phyloP scores from a whole-genome alignment of 2,888 invertebrate species.

The Diogma glabrata region DNA sequence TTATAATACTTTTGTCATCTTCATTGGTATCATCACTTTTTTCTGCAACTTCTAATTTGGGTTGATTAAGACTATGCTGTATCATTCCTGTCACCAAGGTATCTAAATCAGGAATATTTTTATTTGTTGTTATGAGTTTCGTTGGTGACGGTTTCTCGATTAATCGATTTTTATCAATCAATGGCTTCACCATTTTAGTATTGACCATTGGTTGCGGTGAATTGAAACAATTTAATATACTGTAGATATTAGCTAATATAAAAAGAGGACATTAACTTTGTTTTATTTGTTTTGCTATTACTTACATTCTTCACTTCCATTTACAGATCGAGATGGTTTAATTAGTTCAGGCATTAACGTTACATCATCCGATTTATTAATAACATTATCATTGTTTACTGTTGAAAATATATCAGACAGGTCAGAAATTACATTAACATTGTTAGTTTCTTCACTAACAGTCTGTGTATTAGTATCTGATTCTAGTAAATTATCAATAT shows the following conservation, averaged over 20 bases:
- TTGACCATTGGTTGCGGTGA: neutral
- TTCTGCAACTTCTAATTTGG: constrained; percentile 26
- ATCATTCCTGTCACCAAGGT: neutral
- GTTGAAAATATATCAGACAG: constrained; percentile 3
- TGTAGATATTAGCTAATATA: neutral
- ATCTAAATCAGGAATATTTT: constrained; percentile 6
- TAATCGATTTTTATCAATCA: too few species aligned
- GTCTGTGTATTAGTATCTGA: neutral
- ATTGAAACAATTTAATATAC: neutral
- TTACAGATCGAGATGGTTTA: neutral
- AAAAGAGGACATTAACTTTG: neutral
- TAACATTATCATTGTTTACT: too few species aligned
- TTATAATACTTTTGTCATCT: constrained; percentile 3
- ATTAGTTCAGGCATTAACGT: constrained; percentile 1
- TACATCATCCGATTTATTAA: neutral
- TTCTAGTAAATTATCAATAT: too few species aligned
- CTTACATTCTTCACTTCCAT: neutral
- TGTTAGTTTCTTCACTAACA: neutral
- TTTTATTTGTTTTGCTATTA: neutral
- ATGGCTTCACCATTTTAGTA: too few species aligned
- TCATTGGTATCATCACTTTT: constrained; percentile 38
- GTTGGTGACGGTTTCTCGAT: neutral
- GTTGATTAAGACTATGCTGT: constrained; percentile 2
- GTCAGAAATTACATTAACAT: neutral
- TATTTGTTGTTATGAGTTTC: neutral